Conservation (phyloP, 2,888 invertebrate species). For the Carterocephalus palaemon region DNA sequence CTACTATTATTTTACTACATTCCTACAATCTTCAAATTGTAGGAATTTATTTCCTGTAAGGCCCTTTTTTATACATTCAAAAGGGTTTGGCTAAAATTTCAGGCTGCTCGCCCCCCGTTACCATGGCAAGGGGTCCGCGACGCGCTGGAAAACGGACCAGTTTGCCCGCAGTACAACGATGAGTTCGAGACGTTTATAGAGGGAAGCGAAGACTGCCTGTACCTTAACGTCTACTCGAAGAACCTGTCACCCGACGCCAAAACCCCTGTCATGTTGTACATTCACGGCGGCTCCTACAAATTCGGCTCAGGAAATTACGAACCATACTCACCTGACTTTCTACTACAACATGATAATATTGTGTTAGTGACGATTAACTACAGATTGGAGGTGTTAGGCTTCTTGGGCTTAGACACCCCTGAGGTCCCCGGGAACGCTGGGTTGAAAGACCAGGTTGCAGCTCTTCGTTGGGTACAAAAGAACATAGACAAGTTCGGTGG, state of each 20-base stretch:
- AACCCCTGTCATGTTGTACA: slow-evolving; percentile 56
- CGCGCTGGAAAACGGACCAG: slow-evolving; percentile 44
- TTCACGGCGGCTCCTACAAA: slow-evolving; percentile 55
- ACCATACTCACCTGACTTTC: slow-evolving; percentile 47
- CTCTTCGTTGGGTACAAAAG: slow-evolving; percentile 45
- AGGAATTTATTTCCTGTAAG: no score
- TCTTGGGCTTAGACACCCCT: slow-evolving; percentile 43
- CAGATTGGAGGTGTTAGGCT: slow-evolving; percentile 52
- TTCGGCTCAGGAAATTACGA: slow-evolving; percentile 47
- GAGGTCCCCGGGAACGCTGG: slow-evolving; percentile 56
- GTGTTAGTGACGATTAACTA: slow-evolving; percentile 60
- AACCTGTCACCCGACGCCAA: slow-evolving; percentile 34
- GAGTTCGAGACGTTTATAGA: slow-evolving; percentile 30
- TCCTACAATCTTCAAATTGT: no score
- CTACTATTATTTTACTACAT: no score
- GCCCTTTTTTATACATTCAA: no score
- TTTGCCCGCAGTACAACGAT: slow-evolving; percentile 48
- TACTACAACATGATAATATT: slow-evolving; percentile 53
- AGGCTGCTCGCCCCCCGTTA: slow-evolving; percentile 47
- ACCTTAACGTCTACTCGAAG: slow-evolving; percentile 49
- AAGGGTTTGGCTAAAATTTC: slow-evolving; percentile 25
- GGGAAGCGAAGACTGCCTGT: slow-evolving; percentile 51
- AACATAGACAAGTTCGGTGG: slow-evolving; percentile 48
- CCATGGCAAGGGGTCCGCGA: slow-evolving; percentile 48
- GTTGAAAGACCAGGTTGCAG: slow-evolving; percentile 51